Percentiles rank a stretch among this genome's conserved stretches.
Conservation (phyloP, 2,113 vertebrate species). For the Oryzias woworae region DNA sequence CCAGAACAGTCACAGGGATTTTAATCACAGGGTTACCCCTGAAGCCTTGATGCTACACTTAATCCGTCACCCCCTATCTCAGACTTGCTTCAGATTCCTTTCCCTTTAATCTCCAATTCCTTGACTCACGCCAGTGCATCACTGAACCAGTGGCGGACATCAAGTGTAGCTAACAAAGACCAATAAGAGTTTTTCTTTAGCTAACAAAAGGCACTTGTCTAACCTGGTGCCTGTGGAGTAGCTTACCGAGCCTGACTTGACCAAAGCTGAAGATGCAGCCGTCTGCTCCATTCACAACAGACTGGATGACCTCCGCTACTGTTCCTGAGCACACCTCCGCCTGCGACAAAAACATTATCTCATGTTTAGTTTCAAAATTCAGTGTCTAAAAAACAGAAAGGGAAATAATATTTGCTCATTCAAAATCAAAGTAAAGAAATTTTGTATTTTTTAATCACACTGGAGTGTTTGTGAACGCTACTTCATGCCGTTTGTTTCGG, state of each 20-base stretch:
- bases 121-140: slow-evolving; percentile 57
- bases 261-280: slow-evolving; percentile 99
- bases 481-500: slow-evolving; percentile 50
- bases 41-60: slow-evolving; percentile 51
- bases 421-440: not conserved
- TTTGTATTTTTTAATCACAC: slow-evolving; percentile 32
- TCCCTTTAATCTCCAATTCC: slow-evolving; percentile 51
- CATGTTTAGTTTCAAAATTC: slow-evolving; percentile 28
- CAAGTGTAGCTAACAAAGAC: slow-evolving; percentile 64
- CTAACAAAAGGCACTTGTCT: slow-evolving; percentile 55
- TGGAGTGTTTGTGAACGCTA: slow-evolving; percentile 18
- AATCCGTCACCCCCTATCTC: slow-evolving; percentile 15
- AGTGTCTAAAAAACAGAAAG: slow-evolving; percentile 6
- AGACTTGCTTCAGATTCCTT: slow-evolving; percentile 33
- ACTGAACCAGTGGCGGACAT: slow-evolving; percentile 64
- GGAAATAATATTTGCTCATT: slow-evolving; percentile 14
- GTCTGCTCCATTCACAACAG: slow-evolving; percentile 95
- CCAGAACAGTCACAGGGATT: slow-evolving; percentile 69
- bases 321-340: slow-evolving; percentile 98
- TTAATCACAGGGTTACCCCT: slow-evolving; percentile 69
- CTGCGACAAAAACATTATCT: slow-evolving; percentile 68
- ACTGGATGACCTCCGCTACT: slow-evolving; percentile 96
- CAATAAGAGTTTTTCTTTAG: slow-evolving; percentile 51
- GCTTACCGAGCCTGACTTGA: slow-evolving; percentile 83
- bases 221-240: slow-evolving; percentile 54